A percentile compares a stretch with the other conserved stretches of the same genome.
Evolutionary conservation across 2,113 vertebrate genomes (phyloP).

Genomic region (Colistium nudipinnis): DNA sequence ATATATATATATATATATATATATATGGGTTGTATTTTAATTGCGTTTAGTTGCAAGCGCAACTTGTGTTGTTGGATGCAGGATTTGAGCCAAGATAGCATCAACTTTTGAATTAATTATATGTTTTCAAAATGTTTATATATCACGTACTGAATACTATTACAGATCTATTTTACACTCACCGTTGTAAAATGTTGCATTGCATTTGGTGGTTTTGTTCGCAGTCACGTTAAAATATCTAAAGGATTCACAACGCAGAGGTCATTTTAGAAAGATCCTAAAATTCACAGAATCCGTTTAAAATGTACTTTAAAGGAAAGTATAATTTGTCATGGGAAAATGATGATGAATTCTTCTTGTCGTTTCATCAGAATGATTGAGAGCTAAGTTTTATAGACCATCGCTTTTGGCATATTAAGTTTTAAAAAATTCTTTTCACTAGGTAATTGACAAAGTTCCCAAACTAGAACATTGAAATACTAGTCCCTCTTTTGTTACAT

Average conservation of each 20-base stretch:
- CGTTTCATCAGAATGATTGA: conserved; percentile 56
- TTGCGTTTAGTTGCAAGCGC: conserved; percentile 17
- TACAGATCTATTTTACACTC: conserved; percentile 15
- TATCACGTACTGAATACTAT: conserved; percentile 23
- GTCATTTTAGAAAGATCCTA: conserved; percentile 18
- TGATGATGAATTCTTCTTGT: background rate
- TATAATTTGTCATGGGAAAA: conserved; percentile 17
- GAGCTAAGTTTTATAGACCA: conserved; percentile 55
- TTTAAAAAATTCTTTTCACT: conserved; percentile 53
- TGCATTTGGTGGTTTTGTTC: conserved; percentile 52
- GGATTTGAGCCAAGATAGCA: conserved; percentile 5
- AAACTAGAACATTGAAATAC: conserved; percentile 88
- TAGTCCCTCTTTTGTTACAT: conserved; percentile 98
- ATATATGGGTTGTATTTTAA: background rate
- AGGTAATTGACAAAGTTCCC: conserved; percentile 62
- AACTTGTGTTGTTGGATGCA: conserved; percentile 40
- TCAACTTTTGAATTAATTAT: conserved; percentile 22
- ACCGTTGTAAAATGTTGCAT: background rate
- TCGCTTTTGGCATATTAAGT: conserved; percentile 52
- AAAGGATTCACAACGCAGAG: conserved; percentile 30
- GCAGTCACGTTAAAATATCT: conserved; percentile 31
- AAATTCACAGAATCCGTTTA: conserved; percentile 31
- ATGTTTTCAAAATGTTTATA: conserved; percentile 34
- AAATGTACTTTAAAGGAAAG: conserved; percentile 29
- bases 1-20: too few species aligned